A percentile compares a stretch with the other conserved stretches of the same genome.
These are phyloP conservation scores for Zaprionus nigranus DNA, from an alignment of 1,140 invertebrate genomes.

Conservation along the genomic window DNA sequence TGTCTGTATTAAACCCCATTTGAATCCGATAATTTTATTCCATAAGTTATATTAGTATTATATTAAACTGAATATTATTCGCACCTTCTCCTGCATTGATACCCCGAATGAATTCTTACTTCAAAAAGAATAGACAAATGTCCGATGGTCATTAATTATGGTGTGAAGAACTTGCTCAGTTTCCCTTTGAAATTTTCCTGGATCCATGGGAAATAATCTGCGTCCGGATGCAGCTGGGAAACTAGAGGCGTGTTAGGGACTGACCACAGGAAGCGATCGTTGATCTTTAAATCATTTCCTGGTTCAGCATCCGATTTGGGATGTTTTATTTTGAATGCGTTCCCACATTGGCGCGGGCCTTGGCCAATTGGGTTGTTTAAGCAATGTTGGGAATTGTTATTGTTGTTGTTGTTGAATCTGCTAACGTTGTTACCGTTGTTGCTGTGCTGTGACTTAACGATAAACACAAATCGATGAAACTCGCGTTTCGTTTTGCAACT, in stretches of 20 bases:
- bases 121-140: not conserved
- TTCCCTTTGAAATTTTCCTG: not conserved
- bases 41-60: not conserved
- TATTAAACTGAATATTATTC: not conserved
- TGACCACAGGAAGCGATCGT: slow-evolving; percentile 30
- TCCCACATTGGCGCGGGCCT: slow-evolving; percentile 18
- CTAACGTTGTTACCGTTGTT: no score
- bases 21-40: no score
- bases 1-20: no score
- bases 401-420: not conserved
- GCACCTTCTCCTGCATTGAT: not conserved
- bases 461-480: slow-evolving; percentile 29
- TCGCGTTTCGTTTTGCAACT: slow-evolving; percentile 42
- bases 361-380: slow-evolving; percentile 24
- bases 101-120: not conserved
- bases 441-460: slow-evolving; percentile 17
- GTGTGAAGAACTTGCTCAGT: not conserved
- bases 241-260: slow-evolving; percentile 13
- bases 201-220: not conserved
- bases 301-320: slow-evolving; percentile 37
- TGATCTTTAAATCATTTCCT: slow-evolving; percentile 40
- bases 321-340: slow-evolving; percentile 5
- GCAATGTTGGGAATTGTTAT: slow-evolving; percentile 10
- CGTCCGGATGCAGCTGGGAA: slow-evolving; percentile 8
- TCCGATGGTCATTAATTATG: not conserved